phyloP scores from a whole-genome alignment of 2,113 vertebrate genomes.

The Nothocercus nigrocapillus region DNA sequence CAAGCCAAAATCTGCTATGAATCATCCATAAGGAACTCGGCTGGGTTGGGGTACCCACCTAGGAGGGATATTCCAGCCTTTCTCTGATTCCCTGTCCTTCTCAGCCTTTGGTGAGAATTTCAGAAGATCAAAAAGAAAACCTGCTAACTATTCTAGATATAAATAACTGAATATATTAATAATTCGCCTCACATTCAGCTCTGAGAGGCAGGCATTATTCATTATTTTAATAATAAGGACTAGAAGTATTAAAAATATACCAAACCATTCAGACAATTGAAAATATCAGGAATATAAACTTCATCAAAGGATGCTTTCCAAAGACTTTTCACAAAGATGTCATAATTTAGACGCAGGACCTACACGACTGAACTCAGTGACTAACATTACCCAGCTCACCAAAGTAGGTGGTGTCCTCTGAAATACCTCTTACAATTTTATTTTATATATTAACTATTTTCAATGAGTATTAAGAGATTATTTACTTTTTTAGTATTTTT shows the following conservation, averaged over 20 bases:
- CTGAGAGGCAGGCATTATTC: neutral
- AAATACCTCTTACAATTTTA: neutral
- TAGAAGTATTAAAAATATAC: neutral
- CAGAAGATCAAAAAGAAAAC: neutral
- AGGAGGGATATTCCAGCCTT: neutral
- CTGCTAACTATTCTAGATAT: neutral
- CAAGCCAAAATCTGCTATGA: neutral
- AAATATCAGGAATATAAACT: neutral
- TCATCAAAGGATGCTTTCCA: neutral
- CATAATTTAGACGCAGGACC: neutral
- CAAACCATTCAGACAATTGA: neutral
- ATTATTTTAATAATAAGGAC: neutral
- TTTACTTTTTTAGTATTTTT: neutral
- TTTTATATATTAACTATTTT: neutral
- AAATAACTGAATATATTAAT: neutral
- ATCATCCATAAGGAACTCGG: neutral
- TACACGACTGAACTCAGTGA: neutral
- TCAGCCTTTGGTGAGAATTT: neutral
- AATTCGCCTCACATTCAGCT: neutral
- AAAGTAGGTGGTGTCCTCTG: neutral
- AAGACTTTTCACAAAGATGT: neutral
- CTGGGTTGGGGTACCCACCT: neutral
- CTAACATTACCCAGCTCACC: neutral
- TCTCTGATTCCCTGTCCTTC: neutral
- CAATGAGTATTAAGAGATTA: neutral